These are phyloP conservation scores for Deilephila porcellus DNA, from an alignment of 2,888 invertebrate species.

Conservation along the genomic window DNA sequence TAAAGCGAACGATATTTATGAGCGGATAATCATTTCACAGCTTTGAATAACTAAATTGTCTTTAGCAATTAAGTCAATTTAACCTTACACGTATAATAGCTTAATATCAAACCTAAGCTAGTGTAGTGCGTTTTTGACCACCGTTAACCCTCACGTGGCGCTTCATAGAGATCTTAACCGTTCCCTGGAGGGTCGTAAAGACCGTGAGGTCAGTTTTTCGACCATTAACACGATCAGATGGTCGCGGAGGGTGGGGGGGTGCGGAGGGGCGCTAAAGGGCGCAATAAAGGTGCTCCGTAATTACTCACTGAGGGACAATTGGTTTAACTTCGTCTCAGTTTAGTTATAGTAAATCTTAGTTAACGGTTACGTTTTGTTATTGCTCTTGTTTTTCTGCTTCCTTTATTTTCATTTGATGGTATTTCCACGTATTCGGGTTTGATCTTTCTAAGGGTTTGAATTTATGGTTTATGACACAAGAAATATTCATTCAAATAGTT, in stretches of 20 bases:
- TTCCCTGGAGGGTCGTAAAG: constrained; percentile 70
- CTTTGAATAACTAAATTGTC: too few relatives aligned
- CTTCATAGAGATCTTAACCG: constrained; percentile 62
- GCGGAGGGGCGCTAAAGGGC: constrained; percentile 64
- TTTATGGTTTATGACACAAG: neutral
- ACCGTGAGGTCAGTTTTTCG: constrained; percentile 82
- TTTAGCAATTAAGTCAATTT: neutral
- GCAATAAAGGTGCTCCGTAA: constrained; percentile 77
- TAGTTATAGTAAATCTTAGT: constrained; percentile 36
- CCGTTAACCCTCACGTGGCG: neutral
- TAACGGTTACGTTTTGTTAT: constrained; percentile 32
- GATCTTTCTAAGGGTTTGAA: too few relatives aligned
- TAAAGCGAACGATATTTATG: neutral
- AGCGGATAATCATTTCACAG: neutral
- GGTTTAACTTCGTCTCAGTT: constrained; percentile 54
- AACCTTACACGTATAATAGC: neutral
- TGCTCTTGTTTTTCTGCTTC: neutral
- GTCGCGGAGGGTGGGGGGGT: constrained; percentile 45
- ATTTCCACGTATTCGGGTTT: neutral
- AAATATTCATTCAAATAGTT: neutral
- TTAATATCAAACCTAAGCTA: neutral
- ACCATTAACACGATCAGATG: constrained; percentile 78
- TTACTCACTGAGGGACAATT: constrained; percentile 75
- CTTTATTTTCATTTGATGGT: neutral
- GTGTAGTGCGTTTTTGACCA: neutral